Evolutionary conservation across 2,113 vertebrate species (phyloP), one percentile per base, ranked within the genome.

Genomic region (Misgurnus anguillicaudatus): DNA sequence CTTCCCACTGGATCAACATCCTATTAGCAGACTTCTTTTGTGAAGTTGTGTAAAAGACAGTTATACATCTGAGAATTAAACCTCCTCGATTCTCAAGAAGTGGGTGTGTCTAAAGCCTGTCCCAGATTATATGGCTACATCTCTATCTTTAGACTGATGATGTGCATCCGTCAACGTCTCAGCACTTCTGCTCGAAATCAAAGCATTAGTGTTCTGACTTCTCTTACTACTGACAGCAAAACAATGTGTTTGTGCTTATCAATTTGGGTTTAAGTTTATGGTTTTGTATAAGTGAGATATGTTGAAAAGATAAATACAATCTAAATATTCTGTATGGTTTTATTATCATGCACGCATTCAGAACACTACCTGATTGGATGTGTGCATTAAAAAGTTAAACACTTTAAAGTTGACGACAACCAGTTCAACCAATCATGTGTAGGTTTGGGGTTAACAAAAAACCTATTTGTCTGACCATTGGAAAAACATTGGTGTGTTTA

Each of bases 61-160:
- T 31, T 74, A 61, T 58, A 47, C 71, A 57, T 74, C 71, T 74
- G 71, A 47, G 71, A 74, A 47, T 74, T 61, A 74, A 58, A 72
- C 36, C 10, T 58, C 57, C 24, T 17, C 6, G 71, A 74, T 74
- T 74, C 71, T 45, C 21, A 41, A 61, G 55, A 17, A 5, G 57
- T 21, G 13, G 41, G 55, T 53, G 75, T 45, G 60, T 38, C 1
- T 36, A 7, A 63, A n/a, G 75, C 11, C 57, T 79, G 78, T 80
- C 78, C 79, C 71, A 74, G 71, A 75, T 80, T 80, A 58, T 57
- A 65, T 8, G 6, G 61, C 48, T 73, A 62, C 78, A 70, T 75
- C 68, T 73, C 71, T 75, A 67, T 80, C 71, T 80, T 75, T 75
- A 75, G 78, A 65, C 53, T 31, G 42, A 68, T 68, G 63, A 62